Percentiles rank a stretch among this genome's conserved stretches.
These are phyloP conservation scores for Rhinichthys klamathensis DNA, from an alignment of 2,113 vertebrate genomes.

Conservation along the genomic window DNA sequence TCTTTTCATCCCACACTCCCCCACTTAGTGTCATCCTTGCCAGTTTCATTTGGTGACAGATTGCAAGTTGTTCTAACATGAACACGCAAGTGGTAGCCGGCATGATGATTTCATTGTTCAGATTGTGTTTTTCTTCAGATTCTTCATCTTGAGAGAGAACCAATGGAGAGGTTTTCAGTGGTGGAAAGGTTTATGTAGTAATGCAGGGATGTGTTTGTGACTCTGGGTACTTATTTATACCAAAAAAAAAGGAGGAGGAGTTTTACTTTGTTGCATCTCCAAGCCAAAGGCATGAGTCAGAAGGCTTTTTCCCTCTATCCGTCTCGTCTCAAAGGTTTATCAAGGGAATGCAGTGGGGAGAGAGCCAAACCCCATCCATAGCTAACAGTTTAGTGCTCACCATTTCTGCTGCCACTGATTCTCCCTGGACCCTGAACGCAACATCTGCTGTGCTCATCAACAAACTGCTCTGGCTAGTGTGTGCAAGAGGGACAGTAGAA, in stretches of 20 bases:
- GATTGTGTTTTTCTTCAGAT: constrained; percentile 27
- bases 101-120: constrained; percentile 60
- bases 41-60: constrained; percentile 51
- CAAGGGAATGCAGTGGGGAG: background rate
- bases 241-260: background rate
- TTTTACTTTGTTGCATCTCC: background rate
- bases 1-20: background rate
- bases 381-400: constrained; percentile 19
- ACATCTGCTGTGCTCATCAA: constrained; percentile 35
- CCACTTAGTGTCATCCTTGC: background rate
- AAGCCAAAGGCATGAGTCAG: constrained; percentile 21
- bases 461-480: background rate
- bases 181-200: constrained; percentile 7
- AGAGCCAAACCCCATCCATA: background rate
- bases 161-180: background rate
- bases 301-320: background rate
- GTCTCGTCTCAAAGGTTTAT: constrained; percentile 4
- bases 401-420: constrained; percentile 5
- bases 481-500: background rate
- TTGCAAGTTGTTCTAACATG: constrained; percentile 43
- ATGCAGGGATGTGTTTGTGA: constrained; percentile 13
- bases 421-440: constrained; percentile 20
- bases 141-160: constrained; percentile 5
- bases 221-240: background rate
- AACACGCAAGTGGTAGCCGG: constrained; percentile 59